phyloP scores from a whole-genome alignment of 2,113 vertebrate species.

The Sapayoa aenigma region DNA sequence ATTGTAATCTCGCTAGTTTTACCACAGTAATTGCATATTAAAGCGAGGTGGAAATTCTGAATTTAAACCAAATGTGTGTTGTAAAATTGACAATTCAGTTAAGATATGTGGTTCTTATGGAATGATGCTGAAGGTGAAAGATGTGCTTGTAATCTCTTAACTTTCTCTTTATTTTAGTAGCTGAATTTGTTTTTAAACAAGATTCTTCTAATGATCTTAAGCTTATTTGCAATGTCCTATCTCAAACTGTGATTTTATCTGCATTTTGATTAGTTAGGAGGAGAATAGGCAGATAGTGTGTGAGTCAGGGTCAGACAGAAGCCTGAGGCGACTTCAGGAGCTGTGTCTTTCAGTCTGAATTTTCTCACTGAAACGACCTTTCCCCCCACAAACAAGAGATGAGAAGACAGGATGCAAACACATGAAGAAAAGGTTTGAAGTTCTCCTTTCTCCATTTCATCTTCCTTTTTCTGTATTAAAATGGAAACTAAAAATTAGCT shows the following conservation, averaged over 20 bases:
- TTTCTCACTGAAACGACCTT: neutral
- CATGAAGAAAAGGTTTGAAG: neutral
- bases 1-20: neutral
- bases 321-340: neutral
- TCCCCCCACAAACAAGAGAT: neutral
- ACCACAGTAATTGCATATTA: neutral
- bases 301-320: neutral
- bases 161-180: neutral
- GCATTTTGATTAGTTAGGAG: neutral
- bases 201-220: neutral
- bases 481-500: neutral
- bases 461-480: neutral
- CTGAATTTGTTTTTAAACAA: neutral
- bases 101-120: neutral
- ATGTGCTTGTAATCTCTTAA: neutral
- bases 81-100: neutral
- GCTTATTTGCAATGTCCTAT: neutral
- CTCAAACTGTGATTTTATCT: neutral
- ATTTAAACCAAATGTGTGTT: neutral
- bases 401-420: neutral
- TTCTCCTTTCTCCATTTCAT: neutral
- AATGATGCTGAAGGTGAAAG: neutral
- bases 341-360: neutral
- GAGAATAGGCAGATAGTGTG: neutral
- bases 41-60: neutral